Evolutionary conservation across 2,888 invertebrate species (phyloP).

Genomic region (Drosophila birchii): DNA sequence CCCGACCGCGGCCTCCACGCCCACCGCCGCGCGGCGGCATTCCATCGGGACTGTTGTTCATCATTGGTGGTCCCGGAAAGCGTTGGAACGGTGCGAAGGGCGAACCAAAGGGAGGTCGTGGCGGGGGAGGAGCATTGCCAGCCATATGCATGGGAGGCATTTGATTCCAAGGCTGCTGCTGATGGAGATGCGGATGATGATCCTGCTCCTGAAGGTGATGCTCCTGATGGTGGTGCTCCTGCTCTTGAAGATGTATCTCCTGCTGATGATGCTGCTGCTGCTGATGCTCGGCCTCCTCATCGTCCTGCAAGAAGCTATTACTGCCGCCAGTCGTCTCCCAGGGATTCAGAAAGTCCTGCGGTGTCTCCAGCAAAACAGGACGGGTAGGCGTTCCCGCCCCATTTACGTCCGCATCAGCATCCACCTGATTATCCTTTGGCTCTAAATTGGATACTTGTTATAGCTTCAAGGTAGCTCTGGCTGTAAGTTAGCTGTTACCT

Average conservation of each 20-base stretch:
- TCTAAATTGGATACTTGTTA: constrained; percentile 39
- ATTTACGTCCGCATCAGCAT: constrained; percentile 60
- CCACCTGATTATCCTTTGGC: constrained; percentile 47
- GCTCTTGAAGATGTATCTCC: constrained; percentile 4
- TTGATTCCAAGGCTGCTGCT: constrained; percentile 73
- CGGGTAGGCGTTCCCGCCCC: constrained; percentile 56
- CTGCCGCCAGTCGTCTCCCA: constrained; percentile 67
- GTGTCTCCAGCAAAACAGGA: constrained; percentile 81
- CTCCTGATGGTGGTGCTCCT: constrained; percentile 38
- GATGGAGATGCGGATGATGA: constrained; percentile 27
- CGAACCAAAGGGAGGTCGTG: constrained; percentile 48
- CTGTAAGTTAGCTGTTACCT: constrained; percentile 66
- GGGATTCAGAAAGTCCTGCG: constrained; percentile 73
- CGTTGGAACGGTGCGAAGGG: constrained; percentile 68
- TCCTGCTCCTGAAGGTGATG: constrained; percentile 47
- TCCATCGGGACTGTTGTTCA: constrained; percentile 66
- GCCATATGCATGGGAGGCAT: constrained; percentile 68
- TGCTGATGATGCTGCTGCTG: constrained; percentile 50
- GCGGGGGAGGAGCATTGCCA: constrained; percentile 59
- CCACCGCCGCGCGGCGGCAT: constrained; percentile 51
- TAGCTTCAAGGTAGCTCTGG: neutral
- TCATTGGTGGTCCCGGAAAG: constrained; percentile 55
- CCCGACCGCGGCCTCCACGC: constrained; percentile 74
- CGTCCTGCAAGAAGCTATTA: constrained; percentile 63
- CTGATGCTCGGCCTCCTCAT: constrained; percentile 37